phyloP scores from a whole-genome alignment of 2,888 invertebrate genomes.

The Macroteleia sp. region DNA sequence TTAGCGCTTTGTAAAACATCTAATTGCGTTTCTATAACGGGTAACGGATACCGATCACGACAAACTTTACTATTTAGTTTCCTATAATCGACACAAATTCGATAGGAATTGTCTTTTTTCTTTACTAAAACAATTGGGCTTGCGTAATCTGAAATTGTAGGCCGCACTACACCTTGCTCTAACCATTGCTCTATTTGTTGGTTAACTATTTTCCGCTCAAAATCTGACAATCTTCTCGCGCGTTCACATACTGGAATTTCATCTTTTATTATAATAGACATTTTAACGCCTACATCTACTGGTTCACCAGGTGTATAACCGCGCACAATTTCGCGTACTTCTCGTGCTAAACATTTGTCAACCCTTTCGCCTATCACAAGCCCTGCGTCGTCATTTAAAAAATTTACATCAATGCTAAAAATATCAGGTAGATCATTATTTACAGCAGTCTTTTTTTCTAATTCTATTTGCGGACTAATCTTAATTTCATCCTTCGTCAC shows the following conservation, averaged over 20 bases:
- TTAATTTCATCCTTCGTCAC: background rate
- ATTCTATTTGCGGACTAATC: background rate
- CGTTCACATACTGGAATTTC: constrained; percentile 46
- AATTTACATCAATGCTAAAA: background rate
- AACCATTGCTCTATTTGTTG: constrained; percentile 55
- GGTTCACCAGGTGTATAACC: constrained; percentile 31
- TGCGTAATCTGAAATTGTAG: constrained; percentile 55
- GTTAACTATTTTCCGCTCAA: constrained; percentile 52
- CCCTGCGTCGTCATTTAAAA: background rate
- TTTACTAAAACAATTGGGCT: no score
- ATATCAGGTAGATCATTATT: constrained; percentile 12
- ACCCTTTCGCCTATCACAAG: background rate
- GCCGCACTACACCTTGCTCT: constrained; percentile 46
- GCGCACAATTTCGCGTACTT: constrained; percentile 25
- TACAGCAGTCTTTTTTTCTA: no score
- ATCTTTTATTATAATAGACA: constrained; percentile 55
- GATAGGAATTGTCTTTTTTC: no score
- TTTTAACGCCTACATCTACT: constrained; percentile 26
- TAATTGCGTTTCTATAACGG: no score
- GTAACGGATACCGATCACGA: no score
- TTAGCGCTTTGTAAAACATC: no score
- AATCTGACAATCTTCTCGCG: constrained; percentile 34
- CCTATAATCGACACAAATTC: no score
- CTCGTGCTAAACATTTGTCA: background rate
- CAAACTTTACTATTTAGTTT: no score